Conservation (phyloP, 2,113 vertebrate genomes). For the Phaetusa simplex region DNA sequence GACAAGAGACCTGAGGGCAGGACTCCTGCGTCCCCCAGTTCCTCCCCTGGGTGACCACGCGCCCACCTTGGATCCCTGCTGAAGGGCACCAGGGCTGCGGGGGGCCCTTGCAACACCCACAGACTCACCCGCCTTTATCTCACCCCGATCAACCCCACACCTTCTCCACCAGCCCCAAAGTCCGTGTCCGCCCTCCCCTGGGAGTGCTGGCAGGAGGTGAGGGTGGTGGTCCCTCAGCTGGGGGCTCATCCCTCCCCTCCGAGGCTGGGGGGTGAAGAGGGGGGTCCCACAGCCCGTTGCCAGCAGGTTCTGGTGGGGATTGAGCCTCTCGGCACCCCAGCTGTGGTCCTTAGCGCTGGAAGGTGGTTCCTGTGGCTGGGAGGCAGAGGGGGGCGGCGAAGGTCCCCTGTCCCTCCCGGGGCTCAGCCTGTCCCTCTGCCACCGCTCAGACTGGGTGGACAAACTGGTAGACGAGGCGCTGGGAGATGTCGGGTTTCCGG, state of each 20-base stretch:
- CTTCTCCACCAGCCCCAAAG: not conserved
- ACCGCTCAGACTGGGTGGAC: constrained; percentile 88
- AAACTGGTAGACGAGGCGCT: constrained; percentile 98
- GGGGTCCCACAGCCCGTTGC: not conserved
- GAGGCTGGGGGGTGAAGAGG: not conserved
- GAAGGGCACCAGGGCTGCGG: not conserved
- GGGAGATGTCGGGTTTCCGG: constrained; percentile 94
- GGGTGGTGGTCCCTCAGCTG: not conserved
- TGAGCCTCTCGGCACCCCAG: not conserved
- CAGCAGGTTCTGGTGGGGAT: not conserved
- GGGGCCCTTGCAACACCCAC: not conserved
- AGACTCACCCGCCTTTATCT: not conserved
- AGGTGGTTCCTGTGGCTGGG: not conserved
- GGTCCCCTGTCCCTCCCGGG: not conserved
- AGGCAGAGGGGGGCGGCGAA: not conserved
- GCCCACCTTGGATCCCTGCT: not conserved
- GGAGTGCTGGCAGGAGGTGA: accelerated
- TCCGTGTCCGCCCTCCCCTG: not conserved
- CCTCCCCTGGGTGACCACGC: not conserved
- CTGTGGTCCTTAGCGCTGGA: not conserved
- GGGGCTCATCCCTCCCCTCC: not conserved
- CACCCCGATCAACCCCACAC: accelerated
- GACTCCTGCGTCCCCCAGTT: not conserved
- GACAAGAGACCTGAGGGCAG: not conserved
- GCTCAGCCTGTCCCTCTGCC: not conserved